These are phyloP conservation scores for Conus ventricosus DNA, from an alignment of 1,140 invertebrate species.

Conservation along the genomic window DNA sequence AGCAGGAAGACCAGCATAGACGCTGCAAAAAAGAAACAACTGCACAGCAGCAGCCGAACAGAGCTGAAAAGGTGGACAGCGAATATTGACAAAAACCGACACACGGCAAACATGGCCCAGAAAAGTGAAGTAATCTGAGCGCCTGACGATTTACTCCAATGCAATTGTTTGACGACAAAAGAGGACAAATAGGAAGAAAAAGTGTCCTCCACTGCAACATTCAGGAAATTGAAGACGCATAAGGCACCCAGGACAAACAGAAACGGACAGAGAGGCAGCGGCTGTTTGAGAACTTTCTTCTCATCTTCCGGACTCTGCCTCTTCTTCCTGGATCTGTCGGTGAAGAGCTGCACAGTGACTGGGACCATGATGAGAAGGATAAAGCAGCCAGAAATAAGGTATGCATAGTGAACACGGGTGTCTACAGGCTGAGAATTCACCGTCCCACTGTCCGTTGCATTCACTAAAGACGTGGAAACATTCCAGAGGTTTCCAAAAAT, in stretches of 20 bases:
- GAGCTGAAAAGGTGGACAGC: conserved; percentile 39
- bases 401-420: conserved; percentile 39
- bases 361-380: conserved; percentile 33
- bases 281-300: conserved; percentile 30
- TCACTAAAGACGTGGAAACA: not conserved
- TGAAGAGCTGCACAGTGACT: conserved; percentile 21
- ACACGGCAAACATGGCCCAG: conserved; percentile 47
- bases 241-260: conserved; percentile 33
- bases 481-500: too few relatives aligned
- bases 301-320: not conserved
- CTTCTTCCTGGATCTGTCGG: conserved; percentile 20
- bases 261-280: conserved; percentile 26
- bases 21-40: conserved; percentile 14
- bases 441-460: not conserved
- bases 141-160: conserved; percentile 49
- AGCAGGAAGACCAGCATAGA: conserved; percentile 39
- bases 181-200: conserved; percentile 52
- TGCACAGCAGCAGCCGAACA: conserved; percentile 37
- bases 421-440: not conserved
- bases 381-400: conserved; percentile 33
- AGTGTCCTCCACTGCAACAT: conserved; percentile 58
- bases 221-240: conserved; percentile 40
- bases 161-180: conserved; percentile 51
- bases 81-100: conserved; percentile 51
- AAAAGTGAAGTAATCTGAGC: conserved; percentile 45